Base-by-base conservation (phyloP, 2,888 invertebrate species). In the Parnassius mnemosyne region DNA sequence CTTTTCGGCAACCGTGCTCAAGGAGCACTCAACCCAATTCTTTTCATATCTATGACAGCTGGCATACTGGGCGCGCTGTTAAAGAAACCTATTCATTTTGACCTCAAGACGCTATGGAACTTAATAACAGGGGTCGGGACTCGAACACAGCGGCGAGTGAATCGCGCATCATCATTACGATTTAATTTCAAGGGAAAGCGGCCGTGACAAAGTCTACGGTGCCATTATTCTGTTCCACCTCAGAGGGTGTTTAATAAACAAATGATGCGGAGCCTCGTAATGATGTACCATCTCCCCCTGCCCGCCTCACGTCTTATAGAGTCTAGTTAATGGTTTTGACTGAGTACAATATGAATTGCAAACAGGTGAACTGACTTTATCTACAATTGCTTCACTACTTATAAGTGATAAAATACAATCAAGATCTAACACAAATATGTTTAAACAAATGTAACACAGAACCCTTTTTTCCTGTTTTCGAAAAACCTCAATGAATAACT, bases 221-320 rank as follows among this genome's bases (percentile, higher is more conserved):
- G 78, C 87, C 86, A 89, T 90, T 90, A 89, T 89, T 84, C 81
- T 80, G 85, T 89, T 88, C 87, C 85, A 86, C 87, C 87, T 87
- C 83, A 80, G 80, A 84, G 87, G 85, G 84, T 87, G 88, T 87
- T 89, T 89, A 86, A 88, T 89, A 89, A 89, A 89, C 89, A 89
- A 89, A 89, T 89, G 89, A 89, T 84, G 86, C 85, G 84, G 83
- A 85, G 78, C 79, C 75, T 79, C 78, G 80, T 85, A 85, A 89
- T 85, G 87, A 85, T 80, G 83, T 77, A 76, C 78, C 76, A 79
- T 78, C 73, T 75, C 75, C 75, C 78, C 76, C 77, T 79, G 77
- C 76, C 76, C 72, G 71, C 72, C 72, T 71, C 65, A 72, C 74
- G 69, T 73, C 79, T 83, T 80, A 77, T 78, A 78, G 75, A 80